These are phyloP conservation scores for Torymus texanus DNA, from an alignment of 2,888 invertebrate species.

Conservation along the genomic window DNA sequence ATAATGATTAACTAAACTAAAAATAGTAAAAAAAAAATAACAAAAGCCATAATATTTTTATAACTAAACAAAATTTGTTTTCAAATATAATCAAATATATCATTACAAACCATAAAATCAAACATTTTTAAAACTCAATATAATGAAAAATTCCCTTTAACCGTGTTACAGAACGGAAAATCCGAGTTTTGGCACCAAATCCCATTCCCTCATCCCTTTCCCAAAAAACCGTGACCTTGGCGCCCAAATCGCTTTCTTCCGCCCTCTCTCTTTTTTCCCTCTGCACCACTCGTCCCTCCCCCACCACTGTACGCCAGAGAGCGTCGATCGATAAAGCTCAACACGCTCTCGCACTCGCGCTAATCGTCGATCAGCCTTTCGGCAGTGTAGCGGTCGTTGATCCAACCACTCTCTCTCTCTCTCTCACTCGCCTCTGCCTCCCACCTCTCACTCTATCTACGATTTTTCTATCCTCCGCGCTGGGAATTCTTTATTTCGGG, in stretches of 20 bases:
- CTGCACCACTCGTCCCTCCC: background rate
- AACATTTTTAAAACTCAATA: no score
- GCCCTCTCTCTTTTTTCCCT: slow-evolving; percentile 13
- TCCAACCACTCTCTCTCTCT: background rate
- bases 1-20: no score
- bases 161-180: background rate
- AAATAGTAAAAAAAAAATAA: no score
- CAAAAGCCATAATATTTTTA: no score
- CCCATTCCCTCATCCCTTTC: no score
- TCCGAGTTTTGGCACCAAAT: slow-evolving; percentile 7
- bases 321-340: slow-evolving; percentile 25
- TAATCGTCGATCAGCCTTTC: slow-evolving; percentile 31
- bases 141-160: no score
- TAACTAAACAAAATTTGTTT: no score
- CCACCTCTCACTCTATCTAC: background rate
- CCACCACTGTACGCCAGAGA: background rate
- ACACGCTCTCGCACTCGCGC: background rate
- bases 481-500: slow-evolving; percentile 59
- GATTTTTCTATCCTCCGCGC: slow-evolving; percentile 23
- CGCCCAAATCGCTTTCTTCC: background rate
- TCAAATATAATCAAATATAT: no score
- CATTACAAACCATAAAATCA: no score
- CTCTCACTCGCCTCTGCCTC: background rate
- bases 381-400: background rate
- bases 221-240: slow-evolving; percentile 35